Percentiles rank a stretch among this genome's conserved stretches.
Evolutionary conservation across 1,140 invertebrate species (phyloP).

Genomic region (Atta colombica): DNA sequence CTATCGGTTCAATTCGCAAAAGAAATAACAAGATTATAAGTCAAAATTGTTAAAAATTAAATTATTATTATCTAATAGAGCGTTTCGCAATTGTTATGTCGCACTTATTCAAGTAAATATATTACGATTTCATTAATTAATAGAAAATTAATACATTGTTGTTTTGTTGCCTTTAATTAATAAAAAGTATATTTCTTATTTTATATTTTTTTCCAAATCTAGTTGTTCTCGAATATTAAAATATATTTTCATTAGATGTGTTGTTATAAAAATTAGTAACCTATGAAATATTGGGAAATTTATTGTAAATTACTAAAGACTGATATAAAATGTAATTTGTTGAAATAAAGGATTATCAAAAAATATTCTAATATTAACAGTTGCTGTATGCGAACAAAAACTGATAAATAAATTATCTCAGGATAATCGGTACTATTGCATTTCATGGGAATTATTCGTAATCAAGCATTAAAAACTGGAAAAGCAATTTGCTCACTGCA

Average conservation of each 20-base stretch:
- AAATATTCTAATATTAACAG: background rate
- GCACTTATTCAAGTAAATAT: background rate
- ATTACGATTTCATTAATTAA: conserved; percentile 15
- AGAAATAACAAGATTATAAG: background rate
- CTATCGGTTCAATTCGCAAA: background rate
- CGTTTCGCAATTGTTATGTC: background rate
- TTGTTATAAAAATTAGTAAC: background rate
- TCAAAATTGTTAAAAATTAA: conserved; percentile 4
- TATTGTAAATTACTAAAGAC: background rate
- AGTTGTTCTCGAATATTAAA: background rate
- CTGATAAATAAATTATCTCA: conserved; percentile 19
- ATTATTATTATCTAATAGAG: background rate
- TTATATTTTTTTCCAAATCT: background rate
- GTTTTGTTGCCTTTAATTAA: background rate
- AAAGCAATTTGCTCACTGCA: conserved; percentile 69
- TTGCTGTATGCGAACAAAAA: background rate
- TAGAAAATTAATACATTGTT: background rate
- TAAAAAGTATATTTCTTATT: background rate
- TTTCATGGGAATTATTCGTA: conserved; percentile 39
- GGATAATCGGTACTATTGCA: conserved; percentile 2
- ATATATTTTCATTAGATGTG: background rate
- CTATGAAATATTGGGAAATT: background rate
- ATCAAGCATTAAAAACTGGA: conserved; percentile 74
- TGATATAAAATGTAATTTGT: background rate
- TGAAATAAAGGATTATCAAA: background rate